A percentile compares a stretch with the other conserved stretches of the same genome.
These are phyloP conservation scores for Campodea augens DNA, from an alignment of 1,140 invertebrate species.

Conservation along the genomic window DNA sequence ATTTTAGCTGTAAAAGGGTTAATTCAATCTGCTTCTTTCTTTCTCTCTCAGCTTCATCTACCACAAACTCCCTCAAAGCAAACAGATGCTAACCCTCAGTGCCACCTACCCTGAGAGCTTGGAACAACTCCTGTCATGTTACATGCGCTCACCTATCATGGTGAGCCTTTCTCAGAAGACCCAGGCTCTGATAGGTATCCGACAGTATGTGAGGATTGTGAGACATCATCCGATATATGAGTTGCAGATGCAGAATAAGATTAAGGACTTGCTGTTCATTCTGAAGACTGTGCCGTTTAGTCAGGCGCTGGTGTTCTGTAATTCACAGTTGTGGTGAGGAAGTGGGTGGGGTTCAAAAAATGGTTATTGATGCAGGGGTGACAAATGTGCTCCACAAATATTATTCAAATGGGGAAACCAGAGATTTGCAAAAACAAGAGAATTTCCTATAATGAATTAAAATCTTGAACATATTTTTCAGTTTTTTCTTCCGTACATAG, in stretches of 20 bases:
- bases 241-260: slow-evolving; percentile 21
- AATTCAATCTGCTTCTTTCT: no score
- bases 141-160: slow-evolving; percentile 62
- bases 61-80: slow-evolving; percentile 43
- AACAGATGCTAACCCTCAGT: slow-evolving; percentile 80
- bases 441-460: no score
- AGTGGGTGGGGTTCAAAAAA: no score
- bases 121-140: slow-evolving; percentile 45
- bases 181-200: slow-evolving; percentile 28
- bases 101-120: slow-evolving; percentile 77
- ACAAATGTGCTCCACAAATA: no score
- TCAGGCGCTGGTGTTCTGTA: slow-evolving; percentile 80
- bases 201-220: slow-evolving; percentile 13
- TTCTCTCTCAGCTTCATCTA: slow-evolving; percentile 66
- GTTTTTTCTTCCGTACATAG: no score
- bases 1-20: no score
- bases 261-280: slow-evolving; percentile 20
- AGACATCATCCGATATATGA: slow-evolving; percentile 43
- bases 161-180: slow-evolving; percentile 35
- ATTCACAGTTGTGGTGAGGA: slow-evolving; percentile 50
- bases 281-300: slow-evolving; percentile 53
- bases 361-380: no score
- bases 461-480: no score
- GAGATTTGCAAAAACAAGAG: no score
- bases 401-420: no score